phyloP scores from a whole-genome alignment of 2,888 invertebrate species.

The Apotomis betuletana region DNA sequence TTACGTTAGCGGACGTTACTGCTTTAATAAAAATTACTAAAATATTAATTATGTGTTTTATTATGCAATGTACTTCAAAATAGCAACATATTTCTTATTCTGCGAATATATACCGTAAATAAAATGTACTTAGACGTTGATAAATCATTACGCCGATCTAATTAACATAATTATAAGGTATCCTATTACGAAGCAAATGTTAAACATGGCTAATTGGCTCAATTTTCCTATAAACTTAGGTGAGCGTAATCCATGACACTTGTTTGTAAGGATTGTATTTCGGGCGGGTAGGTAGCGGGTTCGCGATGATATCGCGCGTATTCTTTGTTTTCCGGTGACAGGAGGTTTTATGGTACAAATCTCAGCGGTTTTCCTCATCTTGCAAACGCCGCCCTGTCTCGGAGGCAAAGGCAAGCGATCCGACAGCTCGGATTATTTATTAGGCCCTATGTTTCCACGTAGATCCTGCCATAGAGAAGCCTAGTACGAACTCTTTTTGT shows the following conservation, averaged over 20 bases:
- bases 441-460: constrained; percentile 57
- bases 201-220: constrained; percentile 1
- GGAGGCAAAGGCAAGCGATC: constrained; percentile 55
- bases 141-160: too few species aligned
- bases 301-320: constrained; percentile 54
- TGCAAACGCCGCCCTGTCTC: constrained; percentile 46
- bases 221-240: constrained; percentile 12
- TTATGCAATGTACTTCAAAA: too few species aligned
- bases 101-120: too few species aligned
- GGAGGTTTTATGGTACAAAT: constrained; percentile 67
- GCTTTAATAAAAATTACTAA: too few species aligned
- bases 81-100: too few species aligned
- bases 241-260: constrained; percentile 24
- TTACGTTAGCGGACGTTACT: too few species aligned
- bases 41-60: too few species aligned
- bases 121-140: too few species aligned
- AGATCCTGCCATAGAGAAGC: constrained; percentile 29
- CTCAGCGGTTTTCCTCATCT: constrained; percentile 63
- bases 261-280: constrained; percentile 28
- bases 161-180: background rate
- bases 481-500: constrained; percentile 24
- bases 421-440: constrained; percentile 65
- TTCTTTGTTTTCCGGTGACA: constrained; percentile 57
- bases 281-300: constrained; percentile 18
- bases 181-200: background rate